A percentile compares a stretch with the other conserved stretches of the same genome.
These are phyloP conservation scores for Cryptophagus acutangulus DNA, from an alignment of 2,888 invertebrate species.

Conservation along the genomic window DNA sequence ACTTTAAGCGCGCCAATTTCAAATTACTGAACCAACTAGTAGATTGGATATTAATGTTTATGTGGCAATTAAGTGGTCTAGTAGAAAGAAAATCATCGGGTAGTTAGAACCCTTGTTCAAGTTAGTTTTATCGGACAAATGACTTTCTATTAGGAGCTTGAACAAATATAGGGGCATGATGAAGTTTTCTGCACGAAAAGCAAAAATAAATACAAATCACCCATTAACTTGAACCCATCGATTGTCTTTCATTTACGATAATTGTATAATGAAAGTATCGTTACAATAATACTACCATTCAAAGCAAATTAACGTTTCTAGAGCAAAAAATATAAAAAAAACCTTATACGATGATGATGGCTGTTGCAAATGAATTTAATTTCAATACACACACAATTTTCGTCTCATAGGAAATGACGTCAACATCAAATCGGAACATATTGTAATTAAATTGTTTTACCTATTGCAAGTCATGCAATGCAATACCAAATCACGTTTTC, in stretches of 20 bases:
- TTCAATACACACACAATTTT: too few relatives aligned
- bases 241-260: too few relatives aligned
- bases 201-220: conserved; percentile 4
- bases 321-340: too few relatives aligned
- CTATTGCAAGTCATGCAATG: conserved; percentile 16
- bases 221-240: too few relatives aligned
- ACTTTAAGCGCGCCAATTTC: conserved; percentile 14
- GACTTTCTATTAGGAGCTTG: conserved; percentile 21
- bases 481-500: conserved; percentile 7
- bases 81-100: conserved; percentile 35
- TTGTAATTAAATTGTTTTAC: conserved; percentile 18
- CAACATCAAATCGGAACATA: conserved; percentile 15
- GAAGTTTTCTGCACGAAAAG: conserved; percentile 6
- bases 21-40: too few relatives aligned
- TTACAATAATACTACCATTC: too few relatives aligned
- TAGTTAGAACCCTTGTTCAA: conserved; percentile 32
- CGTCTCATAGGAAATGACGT: conserved; percentile 21
- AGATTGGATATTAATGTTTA: too few relatives aligned
- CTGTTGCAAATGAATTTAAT: too few relatives aligned
- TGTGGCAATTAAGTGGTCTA: too few relatives aligned
- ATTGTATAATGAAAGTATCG: too few relatives aligned
- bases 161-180: conserved; percentile 11
- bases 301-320: too few relatives aligned
- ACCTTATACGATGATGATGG: too few relatives aligned
- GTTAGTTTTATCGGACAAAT: conserved; percentile 23